Percentiles rank a stretch among this genome's conserved stretches.
Evolutionary conservation across 1,140 invertebrate genomes (phyloP).

Genomic region (Octopus bimaculoides): DNA sequence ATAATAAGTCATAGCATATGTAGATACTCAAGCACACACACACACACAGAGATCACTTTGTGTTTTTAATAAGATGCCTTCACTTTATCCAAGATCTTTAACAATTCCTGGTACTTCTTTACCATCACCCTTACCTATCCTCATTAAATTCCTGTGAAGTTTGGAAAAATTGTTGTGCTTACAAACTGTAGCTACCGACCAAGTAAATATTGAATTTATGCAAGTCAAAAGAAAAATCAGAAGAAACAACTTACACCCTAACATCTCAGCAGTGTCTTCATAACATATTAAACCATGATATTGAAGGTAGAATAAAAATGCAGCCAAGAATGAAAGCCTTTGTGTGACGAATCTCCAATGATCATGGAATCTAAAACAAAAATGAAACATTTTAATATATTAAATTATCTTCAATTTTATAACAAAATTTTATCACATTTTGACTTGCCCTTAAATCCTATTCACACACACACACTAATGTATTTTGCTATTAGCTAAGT

Average conservation of each 20-base stretch:
- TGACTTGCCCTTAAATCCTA: background rate
- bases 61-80: no score
- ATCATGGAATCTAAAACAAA: conserved; percentile 70
- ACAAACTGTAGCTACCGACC: no score
- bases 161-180: no score
- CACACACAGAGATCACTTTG: no score
- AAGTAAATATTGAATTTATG: no score
- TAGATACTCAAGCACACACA: no score
- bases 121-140: no score
- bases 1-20: no score
- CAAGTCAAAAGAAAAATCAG: no score
- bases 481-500: background rate
- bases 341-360: conserved; percentile 83
- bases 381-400: background rate
- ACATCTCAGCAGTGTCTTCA: conserved; percentile 73
- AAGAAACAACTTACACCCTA: conserved; percentile 68
- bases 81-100: no score
- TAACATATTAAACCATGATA: conserved; percentile 70
- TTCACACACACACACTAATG: background rate
- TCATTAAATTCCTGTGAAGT: no score
- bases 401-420: background rate
- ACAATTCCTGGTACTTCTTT: no score
- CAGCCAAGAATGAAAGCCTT: conserved; percentile 72
- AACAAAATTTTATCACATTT: background rate
- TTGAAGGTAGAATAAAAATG: conserved; percentile 78